These are phyloP conservation scores for Rhagonycha fulva DNA, from an alignment of 2,888 invertebrate species.

Conservation along the genomic window DNA sequence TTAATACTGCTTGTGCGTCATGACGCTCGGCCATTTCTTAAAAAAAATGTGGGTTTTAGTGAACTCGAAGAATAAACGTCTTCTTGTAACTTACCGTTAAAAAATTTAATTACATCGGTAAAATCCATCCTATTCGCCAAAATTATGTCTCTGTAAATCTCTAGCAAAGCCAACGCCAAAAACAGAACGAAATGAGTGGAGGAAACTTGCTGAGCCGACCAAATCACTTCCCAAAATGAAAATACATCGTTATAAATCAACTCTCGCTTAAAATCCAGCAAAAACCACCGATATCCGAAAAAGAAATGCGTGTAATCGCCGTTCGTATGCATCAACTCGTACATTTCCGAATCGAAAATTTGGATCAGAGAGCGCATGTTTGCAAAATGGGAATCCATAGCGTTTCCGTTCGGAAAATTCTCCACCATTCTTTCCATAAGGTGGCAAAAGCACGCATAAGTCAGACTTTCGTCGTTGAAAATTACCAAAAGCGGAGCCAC, in stretches of 20 bases:
- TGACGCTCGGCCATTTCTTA: slow-evolving; percentile 97
- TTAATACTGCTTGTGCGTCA: slow-evolving; percentile 80
- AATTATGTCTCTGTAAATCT: slow-evolving; percentile 93
- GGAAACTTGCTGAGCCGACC: slow-evolving; percentile 88
- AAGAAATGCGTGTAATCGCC: slow-evolving; percentile 97
- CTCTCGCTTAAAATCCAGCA: slow-evolving; percentile 94
- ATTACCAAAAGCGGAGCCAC: slow-evolving; percentile 91
- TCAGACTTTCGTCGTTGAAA: slow-evolving; percentile 88
- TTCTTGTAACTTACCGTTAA: slow-evolving; percentile 74
- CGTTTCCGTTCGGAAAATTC: slow-evolving; percentile 90
- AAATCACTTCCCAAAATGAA: slow-evolving; percentile 92
- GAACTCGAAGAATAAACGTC: background rate
- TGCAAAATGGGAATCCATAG: slow-evolving; percentile 95
- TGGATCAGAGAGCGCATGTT: slow-evolving; percentile 91
- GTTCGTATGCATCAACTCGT: slow-evolving; percentile 91
- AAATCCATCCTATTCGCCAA: slow-evolving; percentile 96
- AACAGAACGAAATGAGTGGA: slow-evolving; percentile 92
- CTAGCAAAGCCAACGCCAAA: slow-evolving; percentile 87
- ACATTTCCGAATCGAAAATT: slow-evolving; percentile 91
- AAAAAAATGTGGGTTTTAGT: slow-evolving; percentile 42
- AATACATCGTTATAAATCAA: slow-evolving; percentile 93
- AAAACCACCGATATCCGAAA: slow-evolving; percentile 97
- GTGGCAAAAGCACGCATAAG: slow-evolving; percentile 89
- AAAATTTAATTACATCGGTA: slow-evolving; percentile 97
- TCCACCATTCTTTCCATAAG: slow-evolving; percentile 89